Evolutionary conservation across 2,797 vertebrate genomes (phyloP), one percentile per base, ranked within the genome.

Genomic region (Pangasius sanitwongsei): DNA sequence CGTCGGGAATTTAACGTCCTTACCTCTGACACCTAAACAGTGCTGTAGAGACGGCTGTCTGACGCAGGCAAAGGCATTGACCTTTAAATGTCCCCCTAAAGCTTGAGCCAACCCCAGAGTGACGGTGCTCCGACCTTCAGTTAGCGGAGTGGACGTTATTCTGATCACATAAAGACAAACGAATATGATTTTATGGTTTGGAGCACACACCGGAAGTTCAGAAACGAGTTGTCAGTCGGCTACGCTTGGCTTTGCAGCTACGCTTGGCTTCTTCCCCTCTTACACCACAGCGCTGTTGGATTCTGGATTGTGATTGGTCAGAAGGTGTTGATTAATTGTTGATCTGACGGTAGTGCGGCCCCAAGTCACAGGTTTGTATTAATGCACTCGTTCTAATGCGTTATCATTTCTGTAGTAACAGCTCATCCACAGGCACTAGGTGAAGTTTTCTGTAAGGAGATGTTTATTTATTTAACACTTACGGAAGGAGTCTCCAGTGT

Each of bases 41-140:
- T 96, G 96, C 1, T 95, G 97, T 88, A 96, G 96, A 6, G 96
- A 97, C 61, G 97, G 96, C 87, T 97, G 97, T 13, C 96, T 95
- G 15, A 97, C 95, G 86, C 97, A 97, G 0, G 97, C 97, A 57
- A 98, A 97, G 44, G 96, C 95, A 3, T 97, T 97, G 88, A 96
- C 94, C 31, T 94, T 93, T 25, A 98, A 94, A 87, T 97, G 96
- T 1, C 96, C 96, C 1, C 97, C 96, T 0, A 98, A 92, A 74
- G 97, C 97, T 89, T 97, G 97, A 28, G 96, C 96, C 89, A 98
- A 93, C 1, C 97, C 97, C 0, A 97, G 91, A 0, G 96, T 95
- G 37, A 95, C 97, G 6, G 97, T 97, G 90, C 96, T 96, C 13
- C 97, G 97, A 8, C 96, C 97, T 91, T 97, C 97, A 63, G 96